phyloP scores from a whole-genome alignment of 1,140 invertebrate genomes.

The Cyphomyrmex costatus region DNA sequence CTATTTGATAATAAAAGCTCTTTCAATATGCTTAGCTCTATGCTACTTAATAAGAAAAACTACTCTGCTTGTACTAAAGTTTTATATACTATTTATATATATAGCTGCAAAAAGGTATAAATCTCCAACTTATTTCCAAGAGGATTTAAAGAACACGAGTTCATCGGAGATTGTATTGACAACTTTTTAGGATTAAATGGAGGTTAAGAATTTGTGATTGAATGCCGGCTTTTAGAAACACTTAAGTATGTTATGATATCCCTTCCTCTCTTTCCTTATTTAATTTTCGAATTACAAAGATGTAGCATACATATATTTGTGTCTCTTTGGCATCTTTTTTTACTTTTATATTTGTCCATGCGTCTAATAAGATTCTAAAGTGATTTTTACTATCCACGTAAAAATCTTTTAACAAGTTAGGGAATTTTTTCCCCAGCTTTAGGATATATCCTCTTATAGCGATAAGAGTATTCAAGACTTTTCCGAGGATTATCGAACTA shows the following conservation, averaged over 20 bases:
- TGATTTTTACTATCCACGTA: conserved; percentile 36
- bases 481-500: not conserved
- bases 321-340: too few species aligned
- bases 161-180: conserved; percentile 11
- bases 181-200: conserved; percentile 42
- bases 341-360: conserved; percentile 25
- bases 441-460: conserved; percentile 22
- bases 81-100: not conserved
- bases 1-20: not conserved
- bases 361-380: conserved; percentile 38
- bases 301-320: not conserved
- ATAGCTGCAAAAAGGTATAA: conserved; percentile 20
- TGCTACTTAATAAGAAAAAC: not conserved
- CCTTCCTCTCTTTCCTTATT: too few species aligned
- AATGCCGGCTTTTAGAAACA: conserved; percentile 7
- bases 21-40: not conserved
- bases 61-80: not conserved
- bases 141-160: conserved; percentile 13
- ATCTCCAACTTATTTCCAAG: conserved; percentile 6
- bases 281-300: conserved; percentile 24
- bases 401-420: conserved; percentile 54
- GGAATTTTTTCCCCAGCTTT: not conserved
- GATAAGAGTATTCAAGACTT: conserved; percentile 47
- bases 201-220: conserved; percentile 19
- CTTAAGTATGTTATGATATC: conserved; percentile 10